Conservation (phyloP, 2,888 invertebrate genomes). For the Pogonocherus hispidulus region DNA sequence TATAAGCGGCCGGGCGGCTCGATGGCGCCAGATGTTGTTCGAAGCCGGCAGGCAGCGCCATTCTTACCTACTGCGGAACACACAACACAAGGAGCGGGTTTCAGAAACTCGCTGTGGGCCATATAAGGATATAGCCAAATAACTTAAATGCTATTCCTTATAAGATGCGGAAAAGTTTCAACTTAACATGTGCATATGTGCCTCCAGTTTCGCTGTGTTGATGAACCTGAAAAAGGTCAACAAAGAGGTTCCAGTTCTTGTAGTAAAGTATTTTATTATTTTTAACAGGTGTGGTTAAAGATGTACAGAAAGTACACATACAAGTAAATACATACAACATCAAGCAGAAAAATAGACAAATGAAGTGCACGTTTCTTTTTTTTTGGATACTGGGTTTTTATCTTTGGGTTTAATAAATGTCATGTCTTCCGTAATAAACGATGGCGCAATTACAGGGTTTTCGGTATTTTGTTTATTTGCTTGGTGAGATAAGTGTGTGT, state of each 20-base stretch:
- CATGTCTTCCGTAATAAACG: no score
- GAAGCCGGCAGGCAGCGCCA: constrained; percentile 36
- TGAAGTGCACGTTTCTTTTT: no score
- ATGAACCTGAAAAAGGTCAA: constrained; percentile 39
- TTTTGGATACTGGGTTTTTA: no score
- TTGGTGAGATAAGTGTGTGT: no score
- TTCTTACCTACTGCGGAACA: constrained; percentile 25
- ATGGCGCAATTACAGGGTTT: no score
- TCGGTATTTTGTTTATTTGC: no score
- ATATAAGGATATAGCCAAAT: constrained; percentile 43
- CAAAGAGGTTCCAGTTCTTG: background rate
- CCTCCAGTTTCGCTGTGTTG: constrained; percentile 28
- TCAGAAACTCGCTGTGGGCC: constrained; percentile 33
- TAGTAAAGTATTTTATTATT: no score
- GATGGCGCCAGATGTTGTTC: constrained; percentile 67
- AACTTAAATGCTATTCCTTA: constrained; percentile 42
- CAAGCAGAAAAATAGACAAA: no score
- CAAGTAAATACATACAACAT: no score
- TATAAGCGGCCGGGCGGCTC: constrained; percentile 61
- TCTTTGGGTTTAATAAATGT: no score
- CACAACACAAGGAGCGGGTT: constrained; percentile 29
- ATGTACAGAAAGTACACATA: no score
- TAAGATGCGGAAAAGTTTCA: constrained; percentile 42
- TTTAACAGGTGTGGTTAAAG: no score
- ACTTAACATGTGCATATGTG: constrained; percentile 26